Evolutionary conservation across 1,140 invertebrate species (phyloP), one percentile per base, ranked within the genome.

Genomic region (Aphis craccivora): DNA sequence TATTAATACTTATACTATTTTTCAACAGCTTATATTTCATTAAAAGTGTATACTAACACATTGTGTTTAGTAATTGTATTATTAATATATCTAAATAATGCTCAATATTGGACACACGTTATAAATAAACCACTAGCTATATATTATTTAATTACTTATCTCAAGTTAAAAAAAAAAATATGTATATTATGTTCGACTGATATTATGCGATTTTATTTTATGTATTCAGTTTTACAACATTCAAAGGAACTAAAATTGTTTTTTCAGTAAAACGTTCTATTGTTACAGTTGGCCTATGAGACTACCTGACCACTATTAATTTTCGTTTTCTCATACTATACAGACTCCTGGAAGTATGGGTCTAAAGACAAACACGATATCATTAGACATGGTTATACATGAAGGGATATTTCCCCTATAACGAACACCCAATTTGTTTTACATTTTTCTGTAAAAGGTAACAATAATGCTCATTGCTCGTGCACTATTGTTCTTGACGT

Each of bases 321-420:
- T 93, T 93, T 93, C 45, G n/a, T 93, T 93, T 84, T 53, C 76
- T 53, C 48, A 22, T 67, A 67, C 53, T 51, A 83, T 51, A 92
- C 91, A 60, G n/a, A 55, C 76, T 51, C 35, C 20, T 37, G 5
- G 2, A n/a, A 25, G 11, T 9, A 84, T 25, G 23, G 81, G 45
- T 20, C 35, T 93, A 86, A 93, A 92, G 91, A 92, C 91, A 92
- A 92, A 93, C 81, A 93, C 22, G 45, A 84, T 86, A 48, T 93
- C 91, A 55, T 93, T 93, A 93, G 76, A 86, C 90, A 83, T 83
- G 45, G 45, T 93, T 55, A 45, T 25, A 81, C n/a, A 51, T 40
- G 91, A 83, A 92, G 90, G 67, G 81, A 60, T 83, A 83, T 86
- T 92, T 92, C 20, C 91, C 30, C 48, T 14, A 45, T 25, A 93